Conservation (phyloP, 2,113 vertebrate genomes). For the Muntiacus muntjak region DNA sequence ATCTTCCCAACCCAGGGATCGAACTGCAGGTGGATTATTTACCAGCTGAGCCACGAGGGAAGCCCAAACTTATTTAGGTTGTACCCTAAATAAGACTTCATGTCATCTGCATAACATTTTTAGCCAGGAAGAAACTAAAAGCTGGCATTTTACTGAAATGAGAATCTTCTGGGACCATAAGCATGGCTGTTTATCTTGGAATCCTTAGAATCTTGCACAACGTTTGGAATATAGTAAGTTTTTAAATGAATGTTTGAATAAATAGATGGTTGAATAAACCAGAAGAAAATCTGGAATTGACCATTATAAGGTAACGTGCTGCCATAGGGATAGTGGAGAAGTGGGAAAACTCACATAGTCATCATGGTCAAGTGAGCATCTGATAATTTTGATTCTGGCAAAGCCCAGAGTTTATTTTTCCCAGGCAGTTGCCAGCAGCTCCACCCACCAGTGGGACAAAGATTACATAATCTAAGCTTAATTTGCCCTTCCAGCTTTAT, state of each 20-base stretch:
- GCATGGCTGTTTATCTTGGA: not conserved
- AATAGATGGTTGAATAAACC: not conserved
- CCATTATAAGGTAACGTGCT: not conserved
- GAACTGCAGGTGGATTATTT: not conserved
- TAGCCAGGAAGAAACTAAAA: not conserved
- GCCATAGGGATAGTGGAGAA: not conserved
- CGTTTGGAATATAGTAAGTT: not conserved
- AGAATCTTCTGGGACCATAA: not conserved
- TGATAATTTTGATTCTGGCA: not conserved
- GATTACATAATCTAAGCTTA: not conserved
- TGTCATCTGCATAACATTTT: not conserved
- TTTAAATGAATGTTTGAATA: not conserved
- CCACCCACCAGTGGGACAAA: not conserved
- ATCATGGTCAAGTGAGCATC: not conserved
- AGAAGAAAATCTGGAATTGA: not conserved
- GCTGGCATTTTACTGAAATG: conserved; percentile 1
- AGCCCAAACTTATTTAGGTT: not conserved
- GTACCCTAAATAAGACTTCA: not conserved
- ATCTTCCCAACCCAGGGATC: not conserved
- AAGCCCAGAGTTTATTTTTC: not conserved
- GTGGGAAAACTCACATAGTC: not conserved
- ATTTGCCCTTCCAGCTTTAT: not conserved
- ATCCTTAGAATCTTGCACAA: not conserved
- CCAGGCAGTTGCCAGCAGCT: not conserved
- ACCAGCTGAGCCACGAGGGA: not conserved